Evolutionary conservation across 1,140 invertebrate species (phyloP).

Genomic region (Plutomurus gul): DNA sequence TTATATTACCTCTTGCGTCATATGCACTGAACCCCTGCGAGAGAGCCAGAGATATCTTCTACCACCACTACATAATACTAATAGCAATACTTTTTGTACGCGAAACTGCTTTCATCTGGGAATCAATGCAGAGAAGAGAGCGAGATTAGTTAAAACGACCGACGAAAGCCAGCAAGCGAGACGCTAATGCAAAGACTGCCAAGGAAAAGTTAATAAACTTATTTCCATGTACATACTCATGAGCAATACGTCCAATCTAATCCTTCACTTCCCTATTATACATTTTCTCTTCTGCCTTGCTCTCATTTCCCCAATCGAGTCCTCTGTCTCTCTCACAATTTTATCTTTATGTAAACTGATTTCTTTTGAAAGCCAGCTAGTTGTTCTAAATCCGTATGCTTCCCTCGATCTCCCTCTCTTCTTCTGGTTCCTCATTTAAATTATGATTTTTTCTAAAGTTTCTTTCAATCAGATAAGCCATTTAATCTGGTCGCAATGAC

Average conservation of each 20-base stretch:
- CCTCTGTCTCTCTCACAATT: not conserved
- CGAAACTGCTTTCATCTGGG: not conserved
- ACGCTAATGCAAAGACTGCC: not conserved
- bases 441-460: conserved; percentile 22
- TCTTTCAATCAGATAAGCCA: not conserved
- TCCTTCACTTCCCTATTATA: no score
- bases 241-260: not conserved
- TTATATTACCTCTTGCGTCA: no score
- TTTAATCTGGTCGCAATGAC: not conserved
- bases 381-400: not conserved
- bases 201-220: not conserved
- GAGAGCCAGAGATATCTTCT: no score
- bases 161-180: not conserved
- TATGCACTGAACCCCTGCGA: no score
- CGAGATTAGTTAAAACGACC: not conserved
- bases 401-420: not conserved
- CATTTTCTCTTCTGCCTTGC: not conserved
- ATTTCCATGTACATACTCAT: conserved; percentile 20
- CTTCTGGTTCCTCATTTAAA: not conserved
- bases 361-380: not conserved
- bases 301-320: not conserved
- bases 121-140: not conserved
- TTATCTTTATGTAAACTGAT: conserved; percentile 17
- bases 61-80: no score
- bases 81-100: no score